Percentiles rank a stretch among this genome's conserved stretches.
These are phyloP conservation scores for Chinchilla lanigera DNA, from an alignment of 2,113 vertebrate genomes.

Conservation along the genomic window DNA sequence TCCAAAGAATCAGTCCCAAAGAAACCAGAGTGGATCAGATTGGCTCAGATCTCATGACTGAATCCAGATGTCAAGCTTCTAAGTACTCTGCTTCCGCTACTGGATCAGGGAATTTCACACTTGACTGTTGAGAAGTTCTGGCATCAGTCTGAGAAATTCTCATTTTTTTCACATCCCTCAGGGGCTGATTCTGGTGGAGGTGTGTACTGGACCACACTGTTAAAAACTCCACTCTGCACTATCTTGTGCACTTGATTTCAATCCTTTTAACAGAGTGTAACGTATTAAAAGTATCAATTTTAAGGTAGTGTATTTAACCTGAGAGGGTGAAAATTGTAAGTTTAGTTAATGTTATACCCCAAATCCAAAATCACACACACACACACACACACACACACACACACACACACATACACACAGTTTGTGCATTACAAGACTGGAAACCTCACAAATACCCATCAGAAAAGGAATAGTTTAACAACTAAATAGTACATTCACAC, in stretches of 20 bases:
- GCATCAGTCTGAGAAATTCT: background rate
- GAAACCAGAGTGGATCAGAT: background rate
- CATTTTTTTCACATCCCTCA: background rate
- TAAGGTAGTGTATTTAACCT: conserved; percentile 7
- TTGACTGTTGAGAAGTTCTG: background rate
- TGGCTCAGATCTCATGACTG: background rate
- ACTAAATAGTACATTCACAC: background rate
- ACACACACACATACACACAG: background rate
- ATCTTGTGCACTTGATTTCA: background rate
- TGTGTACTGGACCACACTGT: background rate
- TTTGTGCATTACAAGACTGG: background rate
- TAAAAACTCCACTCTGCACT: background rate
- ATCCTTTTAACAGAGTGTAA: conserved; percentile 13
- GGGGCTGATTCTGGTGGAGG: background rate
- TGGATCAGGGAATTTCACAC: background rate
- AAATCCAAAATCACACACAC: background rate
- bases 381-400: background rate
- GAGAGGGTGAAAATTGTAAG: background rate
- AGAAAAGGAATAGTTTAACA: background rate
- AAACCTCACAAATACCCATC: background rate
- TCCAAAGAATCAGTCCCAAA: background rate
- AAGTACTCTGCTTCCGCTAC: background rate
- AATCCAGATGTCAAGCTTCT: background rate
- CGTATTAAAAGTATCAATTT: conserved; percentile 19
- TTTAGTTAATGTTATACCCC: background rate